Evolutionary conservation across 2,797 vertebrate genomes (phyloP).

Genomic region (Pseudotriccus pelzelni): DNA sequence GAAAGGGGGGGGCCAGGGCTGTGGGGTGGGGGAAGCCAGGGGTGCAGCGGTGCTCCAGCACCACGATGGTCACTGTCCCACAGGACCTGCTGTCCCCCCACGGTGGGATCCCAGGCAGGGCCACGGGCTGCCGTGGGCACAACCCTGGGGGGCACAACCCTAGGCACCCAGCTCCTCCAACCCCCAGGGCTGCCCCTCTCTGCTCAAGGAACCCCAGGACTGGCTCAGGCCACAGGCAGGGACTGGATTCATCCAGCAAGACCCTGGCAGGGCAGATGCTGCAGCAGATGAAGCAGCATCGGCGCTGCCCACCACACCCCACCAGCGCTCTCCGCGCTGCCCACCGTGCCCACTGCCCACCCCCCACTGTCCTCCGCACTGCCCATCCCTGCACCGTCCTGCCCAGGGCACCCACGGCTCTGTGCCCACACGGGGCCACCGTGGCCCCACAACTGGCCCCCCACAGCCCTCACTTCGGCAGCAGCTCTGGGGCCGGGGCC

Average conservation of each 20-base stretch:
- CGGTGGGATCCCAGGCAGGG: accelerated
- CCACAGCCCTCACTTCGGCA: accelerated
- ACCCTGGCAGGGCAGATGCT: neutral
- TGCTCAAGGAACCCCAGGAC: neutral
- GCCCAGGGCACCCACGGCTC: neutral
- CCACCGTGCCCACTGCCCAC: neutral
- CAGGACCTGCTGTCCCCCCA: accelerated
- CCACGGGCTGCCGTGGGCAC: neutral
- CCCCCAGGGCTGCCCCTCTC: neutral
- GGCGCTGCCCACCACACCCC: neutral
- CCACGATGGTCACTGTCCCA: neutral
- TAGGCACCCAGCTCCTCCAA: accelerated
- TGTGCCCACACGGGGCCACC: neutral
- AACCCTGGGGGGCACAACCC: no score
- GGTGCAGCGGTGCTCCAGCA: neutral
- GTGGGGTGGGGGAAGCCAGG: neutral
- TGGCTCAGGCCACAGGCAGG: accelerated
- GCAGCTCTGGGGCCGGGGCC: neutral
- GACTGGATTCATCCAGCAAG: neutral
- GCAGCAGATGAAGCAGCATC: neutral
- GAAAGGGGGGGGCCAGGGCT: neutral
- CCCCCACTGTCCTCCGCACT: neutral
- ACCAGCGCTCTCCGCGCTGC: neutral
- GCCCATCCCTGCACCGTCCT: neutral
- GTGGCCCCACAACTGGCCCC: accelerated